Percentiles rank a stretch among this genome's conserved stretches.
These are phyloP conservation scores for Meteorus sp. DNA, from an alignment of 1,140 invertebrate genomes.

Conservation along the genomic window DNA sequence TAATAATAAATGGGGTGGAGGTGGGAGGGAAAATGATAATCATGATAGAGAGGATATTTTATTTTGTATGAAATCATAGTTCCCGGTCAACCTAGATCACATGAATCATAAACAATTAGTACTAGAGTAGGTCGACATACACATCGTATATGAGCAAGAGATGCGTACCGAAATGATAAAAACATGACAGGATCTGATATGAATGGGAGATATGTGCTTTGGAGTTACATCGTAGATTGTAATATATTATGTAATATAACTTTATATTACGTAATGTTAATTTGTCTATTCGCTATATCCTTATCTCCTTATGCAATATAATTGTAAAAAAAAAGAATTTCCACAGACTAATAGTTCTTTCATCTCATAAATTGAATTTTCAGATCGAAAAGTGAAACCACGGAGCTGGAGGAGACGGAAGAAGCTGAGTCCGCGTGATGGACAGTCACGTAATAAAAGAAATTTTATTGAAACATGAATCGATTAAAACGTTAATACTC, in stretches of 20 bases:
- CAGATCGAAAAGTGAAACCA: conserved; percentile 58
- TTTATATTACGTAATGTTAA: conserved; percentile 25
- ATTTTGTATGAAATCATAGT: too few species aligned
- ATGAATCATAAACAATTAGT: too few species aligned
- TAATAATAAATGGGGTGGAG: background rate
- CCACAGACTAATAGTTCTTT: too few species aligned
- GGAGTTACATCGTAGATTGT: conserved; percentile 3
- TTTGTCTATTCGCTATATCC: conserved; percentile 23
- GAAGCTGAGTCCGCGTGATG: conserved; percentile 48
- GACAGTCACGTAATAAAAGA: conserved; percentile 5
- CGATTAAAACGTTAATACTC: background rate
- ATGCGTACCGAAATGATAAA: background rate
- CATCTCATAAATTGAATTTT: conserved; percentile 56
- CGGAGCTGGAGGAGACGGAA: conserved; percentile 49
- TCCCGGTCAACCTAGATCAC: too few species aligned
- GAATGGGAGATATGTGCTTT: background rate
- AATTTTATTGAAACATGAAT: background rate
- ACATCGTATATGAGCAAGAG: too few species aligned
- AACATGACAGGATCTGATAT: conserved; percentile 1
- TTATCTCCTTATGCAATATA: conserved; percentile 10
- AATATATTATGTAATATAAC: conserved; percentile 23
- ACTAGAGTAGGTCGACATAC: too few species aligned
- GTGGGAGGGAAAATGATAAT: too few species aligned
- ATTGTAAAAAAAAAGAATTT: conserved; percentile 31
- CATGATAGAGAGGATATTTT: too few species aligned